phyloP scores from a whole-genome alignment of 2,797 vertebrate genomes.

The Takifugu rubripes region DNA sequence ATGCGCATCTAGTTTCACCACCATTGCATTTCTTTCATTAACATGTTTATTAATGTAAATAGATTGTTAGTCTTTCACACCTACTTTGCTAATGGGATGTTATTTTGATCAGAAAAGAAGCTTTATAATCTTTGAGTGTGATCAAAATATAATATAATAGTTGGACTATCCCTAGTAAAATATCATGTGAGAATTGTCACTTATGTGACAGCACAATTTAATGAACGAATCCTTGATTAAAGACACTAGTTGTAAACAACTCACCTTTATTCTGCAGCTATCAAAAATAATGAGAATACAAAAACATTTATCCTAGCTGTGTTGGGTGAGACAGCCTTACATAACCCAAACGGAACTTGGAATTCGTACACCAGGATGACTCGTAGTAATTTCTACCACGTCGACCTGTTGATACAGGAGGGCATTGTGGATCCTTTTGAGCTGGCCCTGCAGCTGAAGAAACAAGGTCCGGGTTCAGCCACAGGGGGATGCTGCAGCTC shows the following conservation, averaged over 20 bases:
- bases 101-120: neutral
- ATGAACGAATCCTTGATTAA: conserved; percentile 25
- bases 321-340: neutral
- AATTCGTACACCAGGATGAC: neutral
- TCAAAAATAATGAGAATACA: neutral
- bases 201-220: conserved; percentile 30
- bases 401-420: conserved; percentile 58
- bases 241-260: conserved; percentile 3
- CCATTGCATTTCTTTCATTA: neutral
- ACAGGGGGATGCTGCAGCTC: conserved; percentile 74
- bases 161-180: conserved; percentile 38
- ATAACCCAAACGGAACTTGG: neutral
- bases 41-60: too few species aligned
- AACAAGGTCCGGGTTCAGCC: conserved; percentile 42
- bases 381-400: conserved; percentile 6
- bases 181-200: conserved; percentile 1
- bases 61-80: neutral
- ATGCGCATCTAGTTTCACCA: conserved; percentile 25
- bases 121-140: neutral
- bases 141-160: conserved; percentile 26
- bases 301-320: neutral
- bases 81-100: neutral
- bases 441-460: conserved; percentile 53
- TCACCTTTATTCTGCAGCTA: neutral
- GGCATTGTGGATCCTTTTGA: conserved; percentile 70